phyloP scores from a whole-genome alignment of 2,113 vertebrate genomes.

The Crypturellus undulatus region DNA sequence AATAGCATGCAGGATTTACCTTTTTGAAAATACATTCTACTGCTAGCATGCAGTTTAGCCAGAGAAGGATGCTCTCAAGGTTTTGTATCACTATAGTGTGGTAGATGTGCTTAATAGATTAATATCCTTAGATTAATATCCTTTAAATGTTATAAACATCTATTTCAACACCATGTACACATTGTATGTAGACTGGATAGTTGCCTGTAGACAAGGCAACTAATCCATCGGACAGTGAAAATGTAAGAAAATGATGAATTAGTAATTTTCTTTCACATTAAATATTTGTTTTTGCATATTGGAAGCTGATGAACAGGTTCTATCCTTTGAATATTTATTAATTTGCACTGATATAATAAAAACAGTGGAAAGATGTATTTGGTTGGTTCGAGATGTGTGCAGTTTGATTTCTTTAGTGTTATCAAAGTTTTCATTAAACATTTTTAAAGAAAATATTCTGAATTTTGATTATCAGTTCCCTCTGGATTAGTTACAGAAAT shows the following conservation, averaged over 20 bases:
- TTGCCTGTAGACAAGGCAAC: background rate
- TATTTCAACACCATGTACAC: background rate
- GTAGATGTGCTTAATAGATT: background rate
- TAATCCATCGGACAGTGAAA: slow-evolving; percentile 12
- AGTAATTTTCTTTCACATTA: background rate
- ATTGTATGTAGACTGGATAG: background rate
- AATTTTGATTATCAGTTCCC: background rate
- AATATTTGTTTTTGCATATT: background rate
- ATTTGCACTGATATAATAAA: background rate
- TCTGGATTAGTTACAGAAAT: background rate
- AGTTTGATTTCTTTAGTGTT: background rate
- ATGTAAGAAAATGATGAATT: background rate
- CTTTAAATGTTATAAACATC: background rate
- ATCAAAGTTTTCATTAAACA: background rate
- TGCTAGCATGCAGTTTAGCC: background rate
- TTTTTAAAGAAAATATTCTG: background rate
- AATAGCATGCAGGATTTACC: background rate
- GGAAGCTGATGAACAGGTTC: background rate
- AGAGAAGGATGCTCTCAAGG: background rate
- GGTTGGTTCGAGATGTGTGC: background rate
- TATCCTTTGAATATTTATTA: slow-evolving; percentile 14
- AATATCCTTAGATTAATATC: background rate
- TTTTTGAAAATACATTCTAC: background rate
- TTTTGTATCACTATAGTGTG: background rate
- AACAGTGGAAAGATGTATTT: background rate